Evolutionary conservation across 2,888 invertebrate species (phyloP), one percentile per base, ranked within the genome.

Genomic region (Chromoteleia sp.): DNA sequence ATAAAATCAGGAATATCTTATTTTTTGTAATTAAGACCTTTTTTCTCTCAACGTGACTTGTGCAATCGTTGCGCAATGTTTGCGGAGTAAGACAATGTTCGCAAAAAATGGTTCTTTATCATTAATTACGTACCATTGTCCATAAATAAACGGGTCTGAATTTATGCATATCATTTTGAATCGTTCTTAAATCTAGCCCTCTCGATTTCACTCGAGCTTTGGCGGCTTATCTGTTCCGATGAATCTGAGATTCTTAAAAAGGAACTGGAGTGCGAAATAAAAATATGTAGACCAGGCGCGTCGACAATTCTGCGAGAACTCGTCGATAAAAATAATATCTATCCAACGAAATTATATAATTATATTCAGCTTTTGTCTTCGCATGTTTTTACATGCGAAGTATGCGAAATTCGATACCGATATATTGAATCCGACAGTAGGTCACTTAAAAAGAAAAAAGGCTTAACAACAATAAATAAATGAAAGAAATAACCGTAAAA

Each of bases 231-330:
- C 88, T 85, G 54, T 78, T 84, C 84, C 84, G 73, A 67, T 81
- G 75, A 84, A 87, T 89, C 88, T 86, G 84, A 85, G 83, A 84
- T 84, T 82, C 84, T 84, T 75, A 73, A 78, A 82, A 78, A 76
- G 43, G 41, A 77, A 52, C 50, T 50, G 56, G 1, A 52, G 14
- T 29, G 15, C 12, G 19, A 67, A 76, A 70, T 39, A 56, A 63
- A 36, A 79, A 54, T 58, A 71, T 50, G 76, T 58, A 29, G 61
- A 67, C 41, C 61, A 45, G 67, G 70, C 70, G 68, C 41, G 61
- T 54, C 50, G 25, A 63, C 56, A 71, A 63, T 63, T 29, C 30
- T 29, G 36, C 43, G 36, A 25, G 2, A 82, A 33, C 50, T 14
- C 30, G 30, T 52, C 39, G 5, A 8, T 52, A n/a, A 1, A 54